Conservation (phyloP, 2,888 invertebrate genomes). For the Papilio protenor region DNA sequence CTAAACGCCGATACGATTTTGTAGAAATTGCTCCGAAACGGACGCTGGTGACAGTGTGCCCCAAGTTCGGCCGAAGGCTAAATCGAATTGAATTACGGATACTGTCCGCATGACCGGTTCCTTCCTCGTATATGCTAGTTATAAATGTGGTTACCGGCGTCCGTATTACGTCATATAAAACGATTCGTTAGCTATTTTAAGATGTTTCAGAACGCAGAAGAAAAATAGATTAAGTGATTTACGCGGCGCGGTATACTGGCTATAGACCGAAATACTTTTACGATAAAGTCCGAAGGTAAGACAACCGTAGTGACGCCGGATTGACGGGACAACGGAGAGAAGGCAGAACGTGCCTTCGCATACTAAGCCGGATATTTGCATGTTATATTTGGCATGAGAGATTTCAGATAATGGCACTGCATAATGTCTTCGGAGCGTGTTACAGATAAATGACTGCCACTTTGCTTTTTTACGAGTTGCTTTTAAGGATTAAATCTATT, state of each 20-base stretch:
- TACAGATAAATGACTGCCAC: slow-evolving; percentile 34
- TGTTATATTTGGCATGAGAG: slow-evolving; percentile 49
- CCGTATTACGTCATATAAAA: slow-evolving; percentile 63
- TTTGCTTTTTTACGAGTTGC: slow-evolving; percentile 31
- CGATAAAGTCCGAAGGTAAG: slow-evolving; percentile 67
- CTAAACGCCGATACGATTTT: background rate
- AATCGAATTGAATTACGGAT: slow-evolving; percentile 46
- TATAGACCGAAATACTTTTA: slow-evolving; percentile 74
- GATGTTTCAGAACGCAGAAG: slow-evolving; percentile 65
- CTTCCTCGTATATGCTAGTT: slow-evolving; percentile 42
- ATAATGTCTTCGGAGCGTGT: slow-evolving; percentile 24
- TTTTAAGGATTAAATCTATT: background rate
- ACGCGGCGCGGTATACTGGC: slow-evolving; percentile 51
- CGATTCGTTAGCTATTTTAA: slow-evolving; percentile 69
- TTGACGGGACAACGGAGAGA: slow-evolving; percentile 42
- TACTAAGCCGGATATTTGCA: slow-evolving; percentile 55
- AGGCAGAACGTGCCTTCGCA: slow-evolving; percentile 53
- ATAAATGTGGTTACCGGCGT: slow-evolving; percentile 48
- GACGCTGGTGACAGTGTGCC: slow-evolving; percentile 12
- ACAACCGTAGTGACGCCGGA: slow-evolving; percentile 45
- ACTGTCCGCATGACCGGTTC: slow-evolving; percentile 44
- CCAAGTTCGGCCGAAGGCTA: slow-evolving; percentile 42
- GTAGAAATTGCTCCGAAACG: slow-evolving; percentile 5
- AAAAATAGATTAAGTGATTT: slow-evolving; percentile 76
- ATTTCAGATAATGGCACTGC: slow-evolving; percentile 44